Conservation (phyloP, 2,797 vertebrate species). For the Propithecus deckenii region DNA sequence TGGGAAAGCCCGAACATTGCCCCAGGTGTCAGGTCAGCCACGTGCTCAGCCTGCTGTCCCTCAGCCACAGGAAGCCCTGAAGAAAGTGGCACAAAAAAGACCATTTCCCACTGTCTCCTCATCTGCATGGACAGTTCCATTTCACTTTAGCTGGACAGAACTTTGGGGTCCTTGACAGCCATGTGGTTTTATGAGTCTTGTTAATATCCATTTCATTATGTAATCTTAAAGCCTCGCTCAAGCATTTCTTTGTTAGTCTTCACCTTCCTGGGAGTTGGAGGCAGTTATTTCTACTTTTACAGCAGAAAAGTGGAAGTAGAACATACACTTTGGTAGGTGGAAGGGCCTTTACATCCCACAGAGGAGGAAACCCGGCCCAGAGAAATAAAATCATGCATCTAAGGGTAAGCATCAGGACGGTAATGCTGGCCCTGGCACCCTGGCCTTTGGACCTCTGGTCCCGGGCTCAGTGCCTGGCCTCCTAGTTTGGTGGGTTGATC, state of each 20-base stretch:
- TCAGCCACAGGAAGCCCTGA: background rate
- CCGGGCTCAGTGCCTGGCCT: background rate
- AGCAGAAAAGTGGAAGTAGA: background rate
- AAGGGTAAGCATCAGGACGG: background rate
- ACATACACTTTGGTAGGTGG: background rate
- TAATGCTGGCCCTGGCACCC: background rate
- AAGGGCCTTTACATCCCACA: background rate
- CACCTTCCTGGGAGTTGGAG: background rate
- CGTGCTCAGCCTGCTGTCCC: background rate
- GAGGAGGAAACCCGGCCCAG: background rate
- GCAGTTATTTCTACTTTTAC: background rate
- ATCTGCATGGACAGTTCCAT: background rate
- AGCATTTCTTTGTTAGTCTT: background rate
- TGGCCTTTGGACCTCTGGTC: background rate
- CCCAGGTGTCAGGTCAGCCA: background rate
- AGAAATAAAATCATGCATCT: background rate
- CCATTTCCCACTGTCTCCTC: background rate
- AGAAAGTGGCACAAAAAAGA: background rate
- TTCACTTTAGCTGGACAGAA: slow-evolving; percentile 15
- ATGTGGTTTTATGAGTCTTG: background rate
- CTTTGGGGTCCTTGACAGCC: background rate
- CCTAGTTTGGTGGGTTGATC: background rate
- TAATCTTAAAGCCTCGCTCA: background rate
- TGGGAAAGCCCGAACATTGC: background rate
- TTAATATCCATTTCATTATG: background rate